These are phyloP conservation scores for Limanda limanda DNA, from an alignment of 2,113 vertebrate genomes.

Conservation along the genomic window DNA sequence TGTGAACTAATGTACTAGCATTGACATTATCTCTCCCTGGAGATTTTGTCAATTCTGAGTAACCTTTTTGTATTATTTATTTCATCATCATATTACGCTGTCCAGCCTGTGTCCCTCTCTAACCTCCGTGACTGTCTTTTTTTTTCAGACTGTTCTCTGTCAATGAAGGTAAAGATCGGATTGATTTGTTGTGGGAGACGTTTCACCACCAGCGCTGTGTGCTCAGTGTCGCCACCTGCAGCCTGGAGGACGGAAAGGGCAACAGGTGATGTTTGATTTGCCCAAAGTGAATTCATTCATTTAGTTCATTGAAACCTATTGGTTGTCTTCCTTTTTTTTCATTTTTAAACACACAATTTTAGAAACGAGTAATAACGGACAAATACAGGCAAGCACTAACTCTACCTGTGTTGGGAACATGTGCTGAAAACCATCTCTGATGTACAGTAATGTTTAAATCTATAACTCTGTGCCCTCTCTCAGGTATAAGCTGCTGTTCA, in stretches of 20 bases:
- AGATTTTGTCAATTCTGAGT: no score
- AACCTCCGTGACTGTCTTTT: background rate
- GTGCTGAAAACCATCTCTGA: background rate
- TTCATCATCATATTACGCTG: background rate
- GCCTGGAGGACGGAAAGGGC: constrained; percentile 57
- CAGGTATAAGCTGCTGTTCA: constrained; percentile 89
- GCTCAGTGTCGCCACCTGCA: constrained; percentile 87
- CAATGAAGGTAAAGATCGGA: constrained; percentile 75
- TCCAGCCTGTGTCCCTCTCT: background rate
- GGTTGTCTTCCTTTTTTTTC: background rate
- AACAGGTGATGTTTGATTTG: constrained; percentile 74
- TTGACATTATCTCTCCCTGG: no score
- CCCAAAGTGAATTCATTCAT: background rate
- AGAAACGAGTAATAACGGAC: no score
- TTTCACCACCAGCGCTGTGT: constrained; percentile 94
- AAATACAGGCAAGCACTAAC: no score
- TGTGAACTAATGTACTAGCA: no score
- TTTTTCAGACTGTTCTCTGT: constrained; percentile 87
- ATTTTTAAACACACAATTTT: background rate
- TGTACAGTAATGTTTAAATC: background rate
- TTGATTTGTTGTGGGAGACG: constrained; percentile 89
- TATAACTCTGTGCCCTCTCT: background rate
- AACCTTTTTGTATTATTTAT: no score
- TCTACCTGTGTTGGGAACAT: no score
- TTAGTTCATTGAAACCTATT: background rate